Base-by-base conservation (phyloP, 1,140 invertebrate species). In the Agrypnia vestita region DNA sequence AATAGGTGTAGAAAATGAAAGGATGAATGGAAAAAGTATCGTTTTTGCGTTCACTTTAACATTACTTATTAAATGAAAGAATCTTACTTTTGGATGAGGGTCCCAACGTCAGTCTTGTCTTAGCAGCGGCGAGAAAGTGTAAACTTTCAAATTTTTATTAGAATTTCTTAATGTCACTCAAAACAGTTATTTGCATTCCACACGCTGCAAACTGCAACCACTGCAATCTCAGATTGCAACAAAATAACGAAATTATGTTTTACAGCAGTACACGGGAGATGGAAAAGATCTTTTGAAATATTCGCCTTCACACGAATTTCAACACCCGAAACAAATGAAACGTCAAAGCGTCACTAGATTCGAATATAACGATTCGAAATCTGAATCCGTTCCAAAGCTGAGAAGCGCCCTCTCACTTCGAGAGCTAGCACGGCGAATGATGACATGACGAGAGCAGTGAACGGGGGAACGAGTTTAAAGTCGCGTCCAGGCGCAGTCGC, bases 381-480 rank as follows among this genome's bases (percentile, higher is more conserved):
- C 19, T 15, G 46, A 71, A 47, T n/a, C 7, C 15, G 46, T 44
- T 64, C 55, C 13, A 64, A 64, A 44, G 56, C 43, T 6, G 15
- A 11, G 13, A 19, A 49, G 47, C 67, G 46, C 17, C n/a, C 67
- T 10, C 8, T 9, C 43, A 43, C 46, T 19, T 12, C 10, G 13
- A 61, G 43, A n/a, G 46, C 46, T 15, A 47, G 43, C 6, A 21
- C 67, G 46, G 44, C 67, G n/a, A 71, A 71, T 71, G 67, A 71
- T 25, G 13, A 49, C 55, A 71, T 71, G 43, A 71, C 67, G 67
- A 71, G 67, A 71, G 67, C 67, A 71, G 67, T 71, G 67, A 71
- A 47, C 67, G 67, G 17, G 25, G 46, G 67, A 71, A 47, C 46
- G 67, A 71, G 67, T 46, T 71, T 47, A 3, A 71, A 71, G 17